Evolutionary conservation across 2,113 vertebrate species (phyloP), one percentile per base, ranked within the genome.

Genomic region (Dicaeum eximium): DNA sequence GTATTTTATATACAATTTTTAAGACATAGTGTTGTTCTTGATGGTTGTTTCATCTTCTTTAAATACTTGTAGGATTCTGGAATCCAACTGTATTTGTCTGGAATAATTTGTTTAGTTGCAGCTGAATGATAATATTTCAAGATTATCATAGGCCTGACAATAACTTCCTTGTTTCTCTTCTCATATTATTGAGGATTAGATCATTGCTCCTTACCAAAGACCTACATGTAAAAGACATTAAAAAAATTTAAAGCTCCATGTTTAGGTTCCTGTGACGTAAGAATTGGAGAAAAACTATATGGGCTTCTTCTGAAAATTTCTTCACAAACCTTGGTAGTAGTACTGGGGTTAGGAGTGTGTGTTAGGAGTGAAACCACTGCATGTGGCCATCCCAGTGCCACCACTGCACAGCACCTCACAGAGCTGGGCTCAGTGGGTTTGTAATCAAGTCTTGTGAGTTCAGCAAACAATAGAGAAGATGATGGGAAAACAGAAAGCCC

Each of bases 401-500:
- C 31, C 0, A 1, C 8, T 72, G 15, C 50, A 48, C 6, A 25
- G 9, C 0, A 1, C 50, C 44, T 54, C 4, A 9, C 3, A 22
- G 37, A 40, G 13, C 42, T 70, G 61, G 14, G 17, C 25, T 40
- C 40, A 65, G 23, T 25, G 15, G 5, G 9, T 11, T 38, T 56
- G 48, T 65, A 12, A 38, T 57, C 31, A 37, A 42, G 19, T 58
- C 35, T 58, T 66, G 20, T 31, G 44, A 64, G 15, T 58, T 92
- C n/a, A 71, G 2, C 27, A 87, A 93, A 51, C 23, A 61, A 23
- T 30, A 40, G 54, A 80, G 27, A 80, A 86, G 69, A 50, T 28
- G 0, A 21, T 23, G 30, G 28, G 44, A 42, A 71, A 80, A 50
- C 42, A 13, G 45, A 47, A 60, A 90, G 12, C 12, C 18, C 22